These are phyloP conservation scores for Halcyon senegalensis DNA, from an alignment of 2,113 vertebrate species.

Conservation along the genomic window DNA sequence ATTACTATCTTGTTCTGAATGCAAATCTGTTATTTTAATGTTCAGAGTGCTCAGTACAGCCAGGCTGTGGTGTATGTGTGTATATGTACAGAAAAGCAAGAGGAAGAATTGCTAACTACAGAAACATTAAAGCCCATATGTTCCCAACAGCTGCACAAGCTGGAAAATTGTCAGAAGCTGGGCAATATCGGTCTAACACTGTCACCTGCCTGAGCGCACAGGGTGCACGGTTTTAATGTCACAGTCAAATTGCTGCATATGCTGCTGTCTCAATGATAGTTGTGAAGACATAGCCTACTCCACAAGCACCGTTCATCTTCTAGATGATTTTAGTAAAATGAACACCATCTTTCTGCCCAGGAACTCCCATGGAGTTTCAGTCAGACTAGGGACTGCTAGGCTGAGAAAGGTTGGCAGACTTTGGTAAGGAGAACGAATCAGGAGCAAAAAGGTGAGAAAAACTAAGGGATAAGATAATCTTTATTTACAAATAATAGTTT, in stretches of 20 bases:
- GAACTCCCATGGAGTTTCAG: not conserved
- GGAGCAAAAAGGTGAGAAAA: not conserved
- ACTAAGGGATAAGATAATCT: not conserved
- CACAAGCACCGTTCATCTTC: not conserved
- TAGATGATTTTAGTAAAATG: not conserved
- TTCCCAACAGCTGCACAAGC: not conserved
- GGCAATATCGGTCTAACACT: not conserved
- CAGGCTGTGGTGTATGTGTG: not conserved
- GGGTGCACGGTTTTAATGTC: not conserved
- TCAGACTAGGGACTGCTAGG: not conserved
- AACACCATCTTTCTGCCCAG: not conserved
- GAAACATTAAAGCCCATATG: constrained; percentile 1
- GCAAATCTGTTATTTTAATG: not conserved
- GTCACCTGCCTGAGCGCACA: not conserved
- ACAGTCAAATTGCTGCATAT: not conserved
- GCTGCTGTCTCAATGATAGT: not conserved
- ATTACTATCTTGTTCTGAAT: not conserved
- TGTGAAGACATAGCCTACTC: not conserved
- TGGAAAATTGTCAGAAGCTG: not conserved
- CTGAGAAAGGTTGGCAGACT: not conserved
- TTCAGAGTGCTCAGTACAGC: not conserved
- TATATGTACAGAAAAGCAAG: not conserved
- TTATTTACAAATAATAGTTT: not conserved
- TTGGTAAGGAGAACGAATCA: not conserved
- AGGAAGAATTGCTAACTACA: not conserved